Evolutionary conservation across 2,888 invertebrate species (phyloP).

Genomic region (Zaprionus obscuricornis): DNA sequence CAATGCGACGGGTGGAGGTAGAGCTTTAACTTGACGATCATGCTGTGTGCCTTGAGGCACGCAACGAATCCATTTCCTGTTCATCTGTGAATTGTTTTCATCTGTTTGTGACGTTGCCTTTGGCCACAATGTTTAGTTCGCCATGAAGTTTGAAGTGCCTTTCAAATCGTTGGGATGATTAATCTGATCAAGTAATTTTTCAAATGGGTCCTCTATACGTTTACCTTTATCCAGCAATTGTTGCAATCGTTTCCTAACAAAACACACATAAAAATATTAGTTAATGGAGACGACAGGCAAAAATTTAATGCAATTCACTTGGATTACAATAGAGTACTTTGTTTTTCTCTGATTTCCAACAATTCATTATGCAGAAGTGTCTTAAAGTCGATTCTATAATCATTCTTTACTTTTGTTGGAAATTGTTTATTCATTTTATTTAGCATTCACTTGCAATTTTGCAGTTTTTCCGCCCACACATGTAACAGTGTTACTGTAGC

Average conservation of each 20-base stretch:
- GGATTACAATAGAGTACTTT: conserved; percentile 75
- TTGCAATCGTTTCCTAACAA: conserved; percentile 61
- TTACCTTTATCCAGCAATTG: conserved; percentile 82
- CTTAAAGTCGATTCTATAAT: conserved; percentile 70
- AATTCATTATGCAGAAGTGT: conserved; percentile 71
- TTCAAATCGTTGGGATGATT: conserved; percentile 75
- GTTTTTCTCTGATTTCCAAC: conserved; percentile 80
- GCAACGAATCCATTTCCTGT: conserved; percentile 79
- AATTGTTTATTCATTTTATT: conserved; percentile 16
- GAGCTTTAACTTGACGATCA: conserved; percentile 71
- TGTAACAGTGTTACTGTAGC: conserved; percentile 3
- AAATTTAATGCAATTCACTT: conserved; percentile 68
- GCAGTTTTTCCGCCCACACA: background rate
- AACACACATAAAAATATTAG: too few relatives aligned
- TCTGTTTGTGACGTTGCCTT: conserved; percentile 63
- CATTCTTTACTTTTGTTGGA: conserved; percentile 63
- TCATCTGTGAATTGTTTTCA: conserved; percentile 71
- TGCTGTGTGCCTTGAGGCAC: conserved; percentile 80
- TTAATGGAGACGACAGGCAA: background rate
- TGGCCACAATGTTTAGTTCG: conserved; percentile 78
- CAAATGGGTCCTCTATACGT: conserved; percentile 77
- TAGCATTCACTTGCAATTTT: conserved; percentile 7
- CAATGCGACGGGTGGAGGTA: conserved; percentile 64
- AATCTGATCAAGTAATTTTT: conserved; percentile 76
- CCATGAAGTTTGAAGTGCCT: conserved; percentile 78